phyloP scores from a whole-genome alignment of 2,888 invertebrate species.

The Ormyrus thymus region DNA sequence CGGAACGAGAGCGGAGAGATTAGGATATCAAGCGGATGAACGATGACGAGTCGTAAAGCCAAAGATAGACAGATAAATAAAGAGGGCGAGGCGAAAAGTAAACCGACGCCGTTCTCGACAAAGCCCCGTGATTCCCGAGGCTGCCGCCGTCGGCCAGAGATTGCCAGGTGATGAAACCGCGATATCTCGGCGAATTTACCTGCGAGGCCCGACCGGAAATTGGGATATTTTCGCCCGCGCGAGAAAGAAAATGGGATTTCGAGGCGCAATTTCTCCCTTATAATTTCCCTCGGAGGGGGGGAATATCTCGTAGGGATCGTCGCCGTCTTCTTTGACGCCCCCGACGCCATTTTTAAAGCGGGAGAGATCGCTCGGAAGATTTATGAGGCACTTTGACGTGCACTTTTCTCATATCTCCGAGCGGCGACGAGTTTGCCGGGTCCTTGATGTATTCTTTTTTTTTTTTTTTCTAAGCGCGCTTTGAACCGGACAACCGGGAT shows the following conservation, averaged over 20 bases:
- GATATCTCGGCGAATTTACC: constrained; percentile 50
- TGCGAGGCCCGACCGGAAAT: constrained; percentile 38
- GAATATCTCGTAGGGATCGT: neutral
- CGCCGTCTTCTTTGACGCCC: constrained; percentile 31
- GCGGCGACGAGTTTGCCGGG: constrained; percentile 26
- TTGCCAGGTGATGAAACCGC: constrained; percentile 53
- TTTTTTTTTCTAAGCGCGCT: neutral
- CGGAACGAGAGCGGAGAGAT: constrained; percentile 24
- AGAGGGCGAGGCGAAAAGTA: neutral
- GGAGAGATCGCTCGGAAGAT: constrained; percentile 38
- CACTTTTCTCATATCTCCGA: constrained; percentile 51
- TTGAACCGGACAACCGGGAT: neutral
- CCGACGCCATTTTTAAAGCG: neutral
- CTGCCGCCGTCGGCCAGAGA: constrained; percentile 41
- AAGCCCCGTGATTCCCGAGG: constrained; percentile 1
- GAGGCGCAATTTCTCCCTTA: constrained; percentile 48
- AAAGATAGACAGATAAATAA: too few species aligned
- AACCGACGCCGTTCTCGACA: neutral
- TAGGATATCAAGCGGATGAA: constrained; percentile 29
- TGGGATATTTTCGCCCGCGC: constrained; percentile 42
- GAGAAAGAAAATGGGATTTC: constrained; percentile 52
- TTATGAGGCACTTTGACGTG: constrained; percentile 55
- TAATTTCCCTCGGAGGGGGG: constrained; percentile 46
- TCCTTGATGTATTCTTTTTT: constrained; percentile 38
- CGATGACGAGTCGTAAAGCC: too few species aligned